Evolutionary conservation across 2,888 invertebrate species (phyloP).

Genomic region (Ormyrus rosae): DNA sequence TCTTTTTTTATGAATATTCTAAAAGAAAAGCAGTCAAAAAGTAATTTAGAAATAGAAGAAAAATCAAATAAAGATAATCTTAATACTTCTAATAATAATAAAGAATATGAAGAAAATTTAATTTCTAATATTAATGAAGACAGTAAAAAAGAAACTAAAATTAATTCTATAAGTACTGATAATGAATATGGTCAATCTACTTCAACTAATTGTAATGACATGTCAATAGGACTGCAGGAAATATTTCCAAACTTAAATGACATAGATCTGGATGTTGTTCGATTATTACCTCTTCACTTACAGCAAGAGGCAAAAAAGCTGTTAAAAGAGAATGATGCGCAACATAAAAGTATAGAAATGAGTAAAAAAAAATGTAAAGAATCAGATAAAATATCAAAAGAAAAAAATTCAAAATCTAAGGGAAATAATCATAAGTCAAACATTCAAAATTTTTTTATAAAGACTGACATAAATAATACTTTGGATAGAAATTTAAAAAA

Average conservation of each 20-base stretch:
- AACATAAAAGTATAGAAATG: slow-evolving; percentile 39
- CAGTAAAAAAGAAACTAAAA: not conserved
- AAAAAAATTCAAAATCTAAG: slow-evolving; percentile 59
- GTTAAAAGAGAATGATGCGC: slow-evolving; percentile 51
- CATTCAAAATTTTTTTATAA: slow-evolving; percentile 76
- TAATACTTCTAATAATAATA: not conserved
- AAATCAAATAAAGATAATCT: not conserved
- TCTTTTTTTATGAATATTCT: slow-evolving; percentile 72
- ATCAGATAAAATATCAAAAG: slow-evolving; percentile 56
- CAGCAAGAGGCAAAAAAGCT: slow-evolving; percentile 70
- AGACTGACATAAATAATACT: slow-evolving; percentile 68
- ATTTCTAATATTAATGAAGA: not conserved
- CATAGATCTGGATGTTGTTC: slow-evolving; percentile 73
- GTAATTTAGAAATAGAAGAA: not conserved
- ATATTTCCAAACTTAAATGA: slow-evolving; percentile 75
- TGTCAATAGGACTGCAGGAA: slow-evolving; percentile 67
- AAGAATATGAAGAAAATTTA: not conserved
- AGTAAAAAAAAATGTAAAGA: slow-evolving; percentile 54
- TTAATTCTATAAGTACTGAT: not conserved
- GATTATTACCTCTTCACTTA: slow-evolving; percentile 72
- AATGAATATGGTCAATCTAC: not conserved
- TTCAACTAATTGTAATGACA: not conserved
- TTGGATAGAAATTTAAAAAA: slow-evolving; percentile 73
- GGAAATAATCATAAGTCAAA: slow-evolving; percentile 57
- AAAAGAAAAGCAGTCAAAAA: slow-evolving; percentile 59